Conservation (phyloP, 2,113 vertebrate genomes). For the Erythrocebus patas region DNA sequence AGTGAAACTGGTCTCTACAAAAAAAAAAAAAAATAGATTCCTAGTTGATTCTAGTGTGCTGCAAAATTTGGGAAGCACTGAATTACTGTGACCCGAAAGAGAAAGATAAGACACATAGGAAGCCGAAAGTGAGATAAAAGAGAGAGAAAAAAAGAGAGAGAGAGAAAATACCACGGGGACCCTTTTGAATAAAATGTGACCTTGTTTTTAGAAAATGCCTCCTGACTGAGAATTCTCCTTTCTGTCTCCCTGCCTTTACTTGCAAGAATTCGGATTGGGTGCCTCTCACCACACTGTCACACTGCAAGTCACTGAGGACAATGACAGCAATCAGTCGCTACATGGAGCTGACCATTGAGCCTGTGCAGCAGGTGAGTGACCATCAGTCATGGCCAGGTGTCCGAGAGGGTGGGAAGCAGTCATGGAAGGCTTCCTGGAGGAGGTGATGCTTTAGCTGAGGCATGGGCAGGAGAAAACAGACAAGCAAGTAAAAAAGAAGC, state of each 20-base stretch:
- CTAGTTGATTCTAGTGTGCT: not conserved
- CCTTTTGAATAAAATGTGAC: not conserved
- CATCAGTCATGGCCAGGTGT: not conserved
- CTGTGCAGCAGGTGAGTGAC: slow-evolving; percentile 81
- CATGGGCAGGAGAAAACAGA: not conserved
- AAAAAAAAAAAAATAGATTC: not conserved
- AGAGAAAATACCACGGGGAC: not conserved
- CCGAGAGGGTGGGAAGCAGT: not conserved
- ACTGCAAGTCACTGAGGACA: slow-evolving; percentile 65
- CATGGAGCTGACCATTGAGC: slow-evolving; percentile 84
- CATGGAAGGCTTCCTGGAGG: slow-evolving; percentile 12
- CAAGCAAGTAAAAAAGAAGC: not conserved
- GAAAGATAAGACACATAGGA: not conserved
- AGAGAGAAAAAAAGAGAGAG: not conserved
- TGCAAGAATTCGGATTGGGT: slow-evolving; percentile 62
- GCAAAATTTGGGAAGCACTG: not conserved
- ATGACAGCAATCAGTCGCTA: slow-evolving; percentile 80
- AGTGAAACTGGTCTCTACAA: no score
- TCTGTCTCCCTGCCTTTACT: not conserved
- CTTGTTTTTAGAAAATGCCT: not conserved
- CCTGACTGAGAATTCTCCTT: not conserved
- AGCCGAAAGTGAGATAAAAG: not conserved
- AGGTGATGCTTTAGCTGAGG: not conserved
- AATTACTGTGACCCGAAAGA: not conserved
- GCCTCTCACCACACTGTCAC: slow-evolving; percentile 63